Base-by-base conservation (phyloP, 2,888 invertebrate genomes). In the Masnerella sp. region DNA sequence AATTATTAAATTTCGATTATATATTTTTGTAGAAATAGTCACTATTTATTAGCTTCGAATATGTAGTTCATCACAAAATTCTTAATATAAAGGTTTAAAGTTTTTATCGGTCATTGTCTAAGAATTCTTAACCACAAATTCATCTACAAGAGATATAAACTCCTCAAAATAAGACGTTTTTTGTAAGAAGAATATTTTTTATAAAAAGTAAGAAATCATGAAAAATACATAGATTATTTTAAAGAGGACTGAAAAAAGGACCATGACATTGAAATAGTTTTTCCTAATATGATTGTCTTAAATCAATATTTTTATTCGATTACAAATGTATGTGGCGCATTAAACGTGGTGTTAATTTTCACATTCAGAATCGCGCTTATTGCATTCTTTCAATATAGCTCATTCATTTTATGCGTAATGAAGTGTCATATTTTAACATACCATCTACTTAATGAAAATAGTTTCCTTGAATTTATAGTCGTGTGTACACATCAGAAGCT, bases 361-460 rank as follows among this genome's bases (percentile, higher is more conserved):
- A 58, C 67, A 68, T 73, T 73, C 67, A 73, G 61, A 68, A 73
- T 73, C 51, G 62, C 62, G 61, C 52, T 67, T 73, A 73, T 73
- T 73, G 73, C 73, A 73, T 72, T 72, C 72, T 72, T 72, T 72
- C 67, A 67, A 67, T 72, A 72, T 61, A 67, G 54, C 72, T 67
- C 72, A 72, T 72, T 67, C 72, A 72, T 67, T 72, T 61, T 56
- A 72, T 67, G 72, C 72, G 64, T 58, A 64, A 71, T 71, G 71
- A 71, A 51, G 64, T 64, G 67, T 67, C 72, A 67, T 67, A 72
- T 65, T 67, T 67, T 61, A 72, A 67, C 65, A 67, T 72, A 61
- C 72, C 67, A 72, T 72, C 72, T 71, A 34, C 71, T 72, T 65
- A 72, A 72, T 72, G 67, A 67, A 72, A 72, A 72, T 72, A 67